Evolutionary conservation across 92 coral and sea anemone species (phyloP), one percentile per base, ranked within the genome.

Genomic region (Nematostella vectensis): DNA sequence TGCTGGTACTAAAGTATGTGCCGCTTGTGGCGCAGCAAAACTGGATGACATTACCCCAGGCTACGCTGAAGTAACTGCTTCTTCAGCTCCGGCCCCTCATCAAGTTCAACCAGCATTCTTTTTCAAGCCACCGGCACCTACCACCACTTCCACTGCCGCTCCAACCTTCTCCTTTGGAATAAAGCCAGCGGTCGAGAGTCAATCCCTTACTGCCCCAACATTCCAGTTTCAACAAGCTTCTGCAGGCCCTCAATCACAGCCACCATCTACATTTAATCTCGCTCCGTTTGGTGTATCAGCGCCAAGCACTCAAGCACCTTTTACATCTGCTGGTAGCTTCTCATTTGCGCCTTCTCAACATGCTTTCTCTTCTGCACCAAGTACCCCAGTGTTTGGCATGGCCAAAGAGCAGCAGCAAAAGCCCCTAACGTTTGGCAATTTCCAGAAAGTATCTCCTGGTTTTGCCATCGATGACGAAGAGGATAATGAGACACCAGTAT

Each of bases 1-100:
- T 12, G 42, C 54, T 22, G 49, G 29, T 26, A 64, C 65, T n/a
- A 29, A 66, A 3, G 45, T 63, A 0, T 89, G 96, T 50, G 60
- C 58, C 2, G 89, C 89, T 21, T 89, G 96, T 66, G 81, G 87
- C 0, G 69, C 77, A 8, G 54, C 37, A 2, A 80, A 62, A 61
- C 28, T 82, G 1, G 54, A 33, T 33, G 40, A n/a, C n/a, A n/a
- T n/a, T n/a, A n/a, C n/a, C n/a, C n/a, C n/a, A n/a, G n/a, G n/a
- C n/a, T n/a, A 71, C 25, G 70, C 1, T 12, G 3, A 27, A 23
- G 16, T 29, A 42, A 26, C 39, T 19, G 45, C 49, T 29, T 13
- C 61, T 17, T 19, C 49, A 23, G 4, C 30, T 1, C 29, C 50
- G 20, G 48, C 25, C 37, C 33, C 61, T 1, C 21, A 4, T 19